phyloP scores from a whole-genome alignment of 2,113 vertebrate genomes.

The Chauna torquata region DNA sequence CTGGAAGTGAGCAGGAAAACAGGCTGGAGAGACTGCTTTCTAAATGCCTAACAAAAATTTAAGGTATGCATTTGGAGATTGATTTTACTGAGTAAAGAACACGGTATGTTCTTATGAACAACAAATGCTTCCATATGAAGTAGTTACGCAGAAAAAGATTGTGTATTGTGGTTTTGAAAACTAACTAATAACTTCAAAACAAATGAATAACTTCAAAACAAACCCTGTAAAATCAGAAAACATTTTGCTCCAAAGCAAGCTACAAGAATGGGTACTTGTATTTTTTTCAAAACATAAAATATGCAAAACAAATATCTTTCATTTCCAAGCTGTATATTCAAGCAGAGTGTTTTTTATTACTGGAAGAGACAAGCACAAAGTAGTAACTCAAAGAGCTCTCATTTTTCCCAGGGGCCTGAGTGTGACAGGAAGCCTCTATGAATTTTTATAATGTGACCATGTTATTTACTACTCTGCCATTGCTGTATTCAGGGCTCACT shows the following conservation, averaged over 20 bases:
- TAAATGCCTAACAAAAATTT: neutral
- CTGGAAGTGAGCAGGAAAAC: neutral
- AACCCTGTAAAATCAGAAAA: neutral
- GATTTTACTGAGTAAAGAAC: neutral
- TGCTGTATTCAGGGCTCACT: neutral
- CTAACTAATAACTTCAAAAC: neutral
- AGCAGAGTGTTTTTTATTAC: constrained; percentile 4
- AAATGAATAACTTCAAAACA: neutral
- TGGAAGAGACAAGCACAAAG: constrained; percentile 28
- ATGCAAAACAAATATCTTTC: neutral
- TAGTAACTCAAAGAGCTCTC: constrained; percentile 22
- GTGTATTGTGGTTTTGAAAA: neutral
- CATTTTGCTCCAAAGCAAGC: neutral
- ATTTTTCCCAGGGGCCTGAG: neutral
- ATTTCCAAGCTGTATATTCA: neutral
- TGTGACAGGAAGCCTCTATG: constrained; percentile 35
- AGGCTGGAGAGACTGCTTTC: neutral
- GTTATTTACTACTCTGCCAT: neutral
- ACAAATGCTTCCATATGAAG: neutral
- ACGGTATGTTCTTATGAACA: neutral
- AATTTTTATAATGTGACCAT: constrained; percentile 20
- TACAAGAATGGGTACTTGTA: neutral
- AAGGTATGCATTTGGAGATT: neutral
- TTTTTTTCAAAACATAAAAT: neutral
- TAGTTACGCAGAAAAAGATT: neutral